phyloP scores from a whole-genome alignment of 2,797 vertebrate genomes.

The Mormyrops attenuatus region DNA sequence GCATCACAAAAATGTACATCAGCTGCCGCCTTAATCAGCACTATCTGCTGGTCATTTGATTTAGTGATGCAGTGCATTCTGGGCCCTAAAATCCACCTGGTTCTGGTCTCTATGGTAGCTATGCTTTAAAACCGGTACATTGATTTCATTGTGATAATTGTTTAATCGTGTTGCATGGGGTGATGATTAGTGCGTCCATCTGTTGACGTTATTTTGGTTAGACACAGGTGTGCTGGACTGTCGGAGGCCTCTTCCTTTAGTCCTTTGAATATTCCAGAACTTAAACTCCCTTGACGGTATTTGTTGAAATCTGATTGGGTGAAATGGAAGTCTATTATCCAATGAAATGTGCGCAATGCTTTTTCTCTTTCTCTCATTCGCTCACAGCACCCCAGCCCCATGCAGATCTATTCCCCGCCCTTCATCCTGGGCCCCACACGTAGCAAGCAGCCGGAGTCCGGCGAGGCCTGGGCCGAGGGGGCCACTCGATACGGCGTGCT shows the following conservation, averaged over 20 bases:
- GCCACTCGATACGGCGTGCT: slow-evolving; percentile 88
- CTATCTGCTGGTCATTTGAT: neutral
- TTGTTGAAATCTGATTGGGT: neutral
- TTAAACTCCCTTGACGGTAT: neutral
- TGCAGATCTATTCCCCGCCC: slow-evolving; percentile 84
- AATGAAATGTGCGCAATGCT: neutral
- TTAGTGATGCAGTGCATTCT: neutral
- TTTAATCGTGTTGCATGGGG: neutral
- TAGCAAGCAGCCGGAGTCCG: slow-evolving; percentile 82
- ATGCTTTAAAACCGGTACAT: neutral
- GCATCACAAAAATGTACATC: neutral
- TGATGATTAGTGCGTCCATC: neutral
- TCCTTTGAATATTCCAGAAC: neutral
- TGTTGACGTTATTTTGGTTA: neutral
- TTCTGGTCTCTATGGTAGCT: neutral
- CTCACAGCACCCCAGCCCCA: slow-evolving; percentile 75
- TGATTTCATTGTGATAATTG: slow-evolving; percentile 1
- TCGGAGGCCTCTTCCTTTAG: neutral
- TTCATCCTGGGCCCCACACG: slow-evolving; percentile 86
- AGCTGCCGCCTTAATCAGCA: neutral
- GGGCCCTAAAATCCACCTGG: neutral
- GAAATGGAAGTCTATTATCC: neutral
- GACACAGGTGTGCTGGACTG: neutral
- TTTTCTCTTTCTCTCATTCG: slow-evolving; percentile 20
- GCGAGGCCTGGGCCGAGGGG: slow-evolving; percentile 82